These are phyloP conservation scores for Lerista edwardsae DNA, from an alignment of 2,797 vertebrate species.

Conservation along the genomic window DNA sequence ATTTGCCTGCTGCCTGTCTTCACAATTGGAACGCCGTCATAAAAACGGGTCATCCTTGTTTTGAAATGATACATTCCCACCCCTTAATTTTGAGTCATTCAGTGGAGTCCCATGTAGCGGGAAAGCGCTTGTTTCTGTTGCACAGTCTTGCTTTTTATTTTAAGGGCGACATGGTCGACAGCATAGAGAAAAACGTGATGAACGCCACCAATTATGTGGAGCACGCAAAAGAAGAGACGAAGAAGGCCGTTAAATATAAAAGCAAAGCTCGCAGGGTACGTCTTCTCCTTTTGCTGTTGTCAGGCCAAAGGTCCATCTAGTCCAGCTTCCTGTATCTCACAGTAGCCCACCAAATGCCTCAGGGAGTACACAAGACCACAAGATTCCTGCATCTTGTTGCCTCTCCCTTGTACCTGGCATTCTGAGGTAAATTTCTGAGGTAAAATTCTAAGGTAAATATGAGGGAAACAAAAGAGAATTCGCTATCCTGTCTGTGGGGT, in stretches of 20 bases:
- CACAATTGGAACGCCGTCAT: not conserved
- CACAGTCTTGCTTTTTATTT: constrained; percentile 6
- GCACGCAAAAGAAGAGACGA: constrained; percentile 92
- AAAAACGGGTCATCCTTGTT: not conserved
- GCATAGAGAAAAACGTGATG: constrained; percentile 93
- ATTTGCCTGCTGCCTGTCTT: not conserved
- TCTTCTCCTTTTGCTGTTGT: not conserved
- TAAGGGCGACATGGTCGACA: constrained; percentile 97
- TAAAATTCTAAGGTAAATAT: no score
- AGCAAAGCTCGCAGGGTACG: constrained; percentile 92
- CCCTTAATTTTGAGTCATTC: not conserved
- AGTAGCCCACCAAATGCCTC: no score
- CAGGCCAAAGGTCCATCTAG: no score
- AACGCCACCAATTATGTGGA: constrained; percentile 88
- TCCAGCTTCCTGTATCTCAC: no score
- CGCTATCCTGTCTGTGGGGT: no score
- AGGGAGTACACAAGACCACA: no score
- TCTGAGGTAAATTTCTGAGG: no score
- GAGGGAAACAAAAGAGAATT: no score
- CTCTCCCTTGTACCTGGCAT: no score
- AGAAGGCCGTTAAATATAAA: constrained; percentile 92
- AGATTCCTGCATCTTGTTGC: no score
- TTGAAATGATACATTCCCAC: no score
- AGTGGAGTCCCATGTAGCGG: not conserved
- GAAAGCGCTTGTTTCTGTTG: not conserved